Evolutionary conservation across 2,113 vertebrate species (phyloP).

Genomic region (Heptranchias perlo): DNA sequence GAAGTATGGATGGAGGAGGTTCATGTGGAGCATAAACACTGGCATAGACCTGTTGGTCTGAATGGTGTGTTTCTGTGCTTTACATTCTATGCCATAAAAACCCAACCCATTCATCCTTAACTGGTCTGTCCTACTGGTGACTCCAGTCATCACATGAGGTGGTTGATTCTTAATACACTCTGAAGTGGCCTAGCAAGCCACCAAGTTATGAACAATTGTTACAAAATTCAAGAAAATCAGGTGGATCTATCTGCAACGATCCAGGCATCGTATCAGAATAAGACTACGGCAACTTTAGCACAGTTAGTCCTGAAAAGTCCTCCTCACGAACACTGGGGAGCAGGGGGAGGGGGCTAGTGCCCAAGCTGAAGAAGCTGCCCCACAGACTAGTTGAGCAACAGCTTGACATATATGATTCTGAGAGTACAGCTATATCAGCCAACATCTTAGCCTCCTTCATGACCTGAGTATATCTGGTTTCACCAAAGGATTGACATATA

Average conservation of each 20-base stretch:
- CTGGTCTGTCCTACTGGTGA: not conserved
- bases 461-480: not conserved
- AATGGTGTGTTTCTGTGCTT: too few species aligned
- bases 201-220: not conserved
- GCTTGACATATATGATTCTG: too few species aligned
- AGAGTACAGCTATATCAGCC: too few species aligned
- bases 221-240: not conserved
- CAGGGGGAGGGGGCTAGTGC: too few species aligned
- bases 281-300: not conserved
- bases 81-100: too few species aligned
- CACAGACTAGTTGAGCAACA: too few species aligned
- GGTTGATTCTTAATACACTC: not conserved
- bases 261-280: not conserved
- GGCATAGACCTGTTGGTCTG: too few species aligned
- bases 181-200: not conserved
- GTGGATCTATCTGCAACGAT: not conserved
- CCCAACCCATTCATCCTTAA: not conserved
- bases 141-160: not conserved
- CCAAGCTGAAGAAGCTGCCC: too few species aligned
- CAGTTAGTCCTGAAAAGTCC: too few species aligned
- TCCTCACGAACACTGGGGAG: too few species aligned
- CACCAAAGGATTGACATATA: not conserved
- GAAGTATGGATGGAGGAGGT: too few species aligned
- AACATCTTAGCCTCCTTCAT: not conserved
- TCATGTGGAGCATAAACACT: too few species aligned